Base-by-base conservation (phyloP, 2,797 vertebrate species). In the Trichosurus vulpecula region DNA sequence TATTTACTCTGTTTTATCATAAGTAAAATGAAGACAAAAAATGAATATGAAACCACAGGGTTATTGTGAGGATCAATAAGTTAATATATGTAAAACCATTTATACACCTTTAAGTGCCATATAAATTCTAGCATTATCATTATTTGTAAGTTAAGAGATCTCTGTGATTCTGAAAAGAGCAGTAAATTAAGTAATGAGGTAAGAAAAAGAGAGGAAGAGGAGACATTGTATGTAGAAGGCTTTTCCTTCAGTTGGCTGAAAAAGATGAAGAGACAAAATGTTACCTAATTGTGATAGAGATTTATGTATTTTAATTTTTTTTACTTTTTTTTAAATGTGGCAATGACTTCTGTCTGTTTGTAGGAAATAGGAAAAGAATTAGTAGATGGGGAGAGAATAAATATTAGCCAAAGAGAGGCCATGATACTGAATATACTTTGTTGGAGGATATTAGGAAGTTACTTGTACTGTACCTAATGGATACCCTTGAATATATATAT, bases 171-270 rank as follows among this genome's bases (percentile, higher is more conserved):
- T 66, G 35, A 11, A 66, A 66, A 66, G 14, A 19, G 5, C 16
- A 66, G 35, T 19, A 66, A 66, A 66, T 66, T 66, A n/a, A 66
- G 35, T 14, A 66, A n/a, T 66, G 35, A n/a, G 0, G 3, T n/a
- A 66, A n/a, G 30, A 35, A 31, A 19, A 66, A n/a, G 2, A 11
- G 35, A 66, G 0, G 13, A n/a, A 66, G 35, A n/a, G 3, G 1
- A 66, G 35, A n/a, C 5, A 35, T 35, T 19, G 1, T 16, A 19
- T 66, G 35, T 66, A n/a, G 4, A 61, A 66, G 35, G 14, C 35
- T 66, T 19, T 66, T n/a, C 0, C 35, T 0, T 14, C 0, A 0
- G 66, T 66, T 35, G 57, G 3, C 3, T 35, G 6, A 4, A 66
- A 12, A 66, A 35, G 14, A 35, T 35, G 11, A 35, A 61, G 6